Conservation (phyloP, 2,797 vertebrate genomes). For the Lerista edwardsae region DNA sequence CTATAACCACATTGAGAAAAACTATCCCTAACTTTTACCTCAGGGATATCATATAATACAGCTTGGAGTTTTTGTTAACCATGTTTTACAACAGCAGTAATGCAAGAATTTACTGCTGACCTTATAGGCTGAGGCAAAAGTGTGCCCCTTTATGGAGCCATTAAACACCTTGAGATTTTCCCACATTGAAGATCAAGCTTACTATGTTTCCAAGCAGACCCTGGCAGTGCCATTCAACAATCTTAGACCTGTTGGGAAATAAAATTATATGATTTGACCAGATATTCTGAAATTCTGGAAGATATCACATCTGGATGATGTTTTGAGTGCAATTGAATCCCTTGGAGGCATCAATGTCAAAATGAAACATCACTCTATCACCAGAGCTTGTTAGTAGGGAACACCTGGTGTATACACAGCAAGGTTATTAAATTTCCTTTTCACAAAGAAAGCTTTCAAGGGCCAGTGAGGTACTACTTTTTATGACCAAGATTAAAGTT, state of each 20-base stretch:
- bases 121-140: slow-evolving; percentile 70
- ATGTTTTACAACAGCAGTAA: slow-evolving; percentile 70
- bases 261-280: slow-evolving; percentile 55
- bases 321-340: slow-evolving; percentile 56
- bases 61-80: slow-evolving; percentile 68
- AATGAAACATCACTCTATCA: slow-evolving; percentile 62
- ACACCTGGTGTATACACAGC: slow-evolving; percentile 64
- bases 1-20: not conserved
- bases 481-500: slow-evolving; percentile 67
- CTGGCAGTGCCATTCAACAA: slow-evolving; percentile 30
- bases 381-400: slow-evolving; percentile 60
- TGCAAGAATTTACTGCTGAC: slow-evolving; percentile 73
- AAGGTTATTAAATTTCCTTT: slow-evolving; percentile 73
- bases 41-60: slow-evolving; percentile 62
- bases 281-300: slow-evolving; percentile 55
- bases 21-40: slow-evolving; percentile 66
- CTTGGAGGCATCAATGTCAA: slow-evolving; percentile 47
- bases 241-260: slow-evolving; percentile 51
- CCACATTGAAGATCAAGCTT: slow-evolving; percentile 73
- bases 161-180: slow-evolving; percentile 73
- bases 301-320: slow-evolving; percentile 48
- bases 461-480: slow-evolving; percentile 63
- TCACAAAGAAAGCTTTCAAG: slow-evolving; percentile 69
- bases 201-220: slow-evolving; percentile 62
- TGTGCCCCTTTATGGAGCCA: slow-evolving; percentile 68